phyloP scores from a whole-genome alignment of 1,140 invertebrate species.

The Holcopasites calliopsidis region DNA sequence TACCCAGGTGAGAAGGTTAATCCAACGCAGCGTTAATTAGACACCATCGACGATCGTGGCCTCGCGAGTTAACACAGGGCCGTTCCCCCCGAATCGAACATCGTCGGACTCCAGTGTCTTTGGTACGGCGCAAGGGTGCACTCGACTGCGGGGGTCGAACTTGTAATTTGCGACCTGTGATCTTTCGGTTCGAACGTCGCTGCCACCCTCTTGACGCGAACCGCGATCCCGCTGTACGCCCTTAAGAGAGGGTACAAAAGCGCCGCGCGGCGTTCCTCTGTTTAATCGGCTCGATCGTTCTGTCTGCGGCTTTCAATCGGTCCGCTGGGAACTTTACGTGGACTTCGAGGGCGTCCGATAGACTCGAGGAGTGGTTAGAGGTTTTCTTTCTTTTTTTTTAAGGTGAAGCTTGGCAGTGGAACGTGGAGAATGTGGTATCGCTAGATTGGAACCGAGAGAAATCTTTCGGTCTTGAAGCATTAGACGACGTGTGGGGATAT shows the following conservation, averaged over 20 bases:
- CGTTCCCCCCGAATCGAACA: not conserved
- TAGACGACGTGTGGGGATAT: too few species aligned
- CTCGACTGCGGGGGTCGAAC: not conserved
- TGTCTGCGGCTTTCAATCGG: not conserved
- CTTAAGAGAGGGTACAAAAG: constrained; percentile 16
- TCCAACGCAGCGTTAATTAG: constrained; percentile 20
- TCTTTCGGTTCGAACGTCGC: not conserved
- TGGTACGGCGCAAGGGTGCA: not conserved
- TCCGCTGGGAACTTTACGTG: not conserved
- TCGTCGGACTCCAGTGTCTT: constrained; percentile 15
- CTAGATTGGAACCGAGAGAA: too few species aligned
- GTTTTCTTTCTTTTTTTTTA: too few species aligned
- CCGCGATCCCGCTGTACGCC: not conserved
- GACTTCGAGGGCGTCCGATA: not conserved
- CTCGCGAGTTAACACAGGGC: constrained; percentile 11
- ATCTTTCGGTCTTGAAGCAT: too few species aligned
- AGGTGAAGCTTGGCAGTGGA: too few species aligned
- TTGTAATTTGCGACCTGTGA: constrained; percentile 21
- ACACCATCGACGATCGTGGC: not conserved
- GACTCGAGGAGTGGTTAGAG: too few species aligned
- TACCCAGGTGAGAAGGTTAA: not conserved
- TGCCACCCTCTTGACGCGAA: not conserved
- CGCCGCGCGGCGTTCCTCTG: not conserved
- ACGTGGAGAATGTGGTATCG: too few species aligned
- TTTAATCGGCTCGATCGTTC: constrained; percentile 8